These are phyloP conservation scores for Bergia puertoricense DNA, from an alignment of 92 coral and sea anemone species.

Conservation along the genomic window DNA sequence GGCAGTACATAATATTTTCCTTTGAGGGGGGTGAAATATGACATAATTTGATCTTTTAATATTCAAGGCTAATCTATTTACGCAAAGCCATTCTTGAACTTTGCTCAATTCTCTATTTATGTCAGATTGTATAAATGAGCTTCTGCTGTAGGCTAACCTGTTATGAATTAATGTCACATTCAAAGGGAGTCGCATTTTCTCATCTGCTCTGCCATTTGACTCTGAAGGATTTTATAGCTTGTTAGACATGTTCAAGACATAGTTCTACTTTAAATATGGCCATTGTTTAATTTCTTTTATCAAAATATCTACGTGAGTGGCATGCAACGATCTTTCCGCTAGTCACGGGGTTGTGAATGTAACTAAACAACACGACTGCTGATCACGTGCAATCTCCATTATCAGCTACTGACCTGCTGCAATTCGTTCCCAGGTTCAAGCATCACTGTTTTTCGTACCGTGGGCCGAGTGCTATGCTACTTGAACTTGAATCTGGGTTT, in stretches of 20 bases:
- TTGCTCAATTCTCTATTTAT: too few species aligned
- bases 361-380: not conserved
- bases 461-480: constrained; percentile 61
- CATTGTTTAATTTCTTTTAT: too few species aligned
- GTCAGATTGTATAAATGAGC: not conserved
- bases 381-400: not conserved
- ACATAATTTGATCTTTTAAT: too few species aligned
- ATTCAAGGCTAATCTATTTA: too few species aligned
- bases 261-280: too few species aligned
- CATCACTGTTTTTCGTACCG: constrained; percentile 76
- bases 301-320: too few species aligned
- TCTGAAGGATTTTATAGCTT: not conserved
- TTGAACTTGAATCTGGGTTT: constrained; percentile 39
- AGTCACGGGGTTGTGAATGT: not conserved
- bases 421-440: constrained; percentile 67
- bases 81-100: too few species aligned
- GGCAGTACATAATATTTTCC: too few species aligned
- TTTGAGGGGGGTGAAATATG: too few species aligned
- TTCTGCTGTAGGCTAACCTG: not conserved
- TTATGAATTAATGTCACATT: not conserved
- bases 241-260: too few species aligned
- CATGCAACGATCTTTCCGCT: not conserved
- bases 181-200: not conserved
- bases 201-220: not conserved
- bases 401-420: not conserved